Evolutionary conservation across 2,888 invertebrate species (phyloP).

Genomic region (Platycheirus albimanus): DNA sequence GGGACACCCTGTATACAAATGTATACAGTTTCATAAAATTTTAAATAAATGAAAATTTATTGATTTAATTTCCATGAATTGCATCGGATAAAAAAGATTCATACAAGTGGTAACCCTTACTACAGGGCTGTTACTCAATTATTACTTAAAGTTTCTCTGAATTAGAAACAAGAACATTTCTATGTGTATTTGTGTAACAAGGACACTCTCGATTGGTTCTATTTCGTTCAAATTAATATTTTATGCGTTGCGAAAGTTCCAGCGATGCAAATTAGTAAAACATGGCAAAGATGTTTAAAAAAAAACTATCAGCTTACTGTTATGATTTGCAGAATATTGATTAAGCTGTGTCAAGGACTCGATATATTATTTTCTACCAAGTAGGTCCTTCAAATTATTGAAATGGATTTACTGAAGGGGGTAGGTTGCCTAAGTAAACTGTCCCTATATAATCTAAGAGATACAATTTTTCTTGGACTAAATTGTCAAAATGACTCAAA

Average conservation of each 20-base stretch:
- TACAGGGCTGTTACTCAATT: no score
- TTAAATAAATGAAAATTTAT: no score
- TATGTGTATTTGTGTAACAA: conserved; percentile 34
- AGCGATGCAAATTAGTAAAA: neutral
- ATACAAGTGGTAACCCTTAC: neutral
- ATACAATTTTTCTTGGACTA: neutral
- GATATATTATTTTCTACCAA: neutral
- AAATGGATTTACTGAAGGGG: neutral
- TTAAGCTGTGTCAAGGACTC: neutral
- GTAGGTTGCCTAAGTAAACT: no score
- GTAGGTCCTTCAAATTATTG: neutral
- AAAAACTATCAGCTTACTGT: neutral
- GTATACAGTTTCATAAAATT: no score
- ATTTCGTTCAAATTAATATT: conserved; percentile 54
- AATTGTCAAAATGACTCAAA: neutral
- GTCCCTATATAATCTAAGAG: no score
- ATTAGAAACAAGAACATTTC: neutral
- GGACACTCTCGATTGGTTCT: conserved; percentile 49
- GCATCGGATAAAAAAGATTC: no score
- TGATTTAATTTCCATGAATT: no score
- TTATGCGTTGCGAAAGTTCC: conserved; percentile 5
- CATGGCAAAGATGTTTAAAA: neutral
- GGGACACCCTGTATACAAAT: no score
- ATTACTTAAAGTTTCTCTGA: no score
- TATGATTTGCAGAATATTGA: neutral